These are phyloP conservation scores for Rotaria sp. DNA, from an alignment of 2,888 invertebrate genomes.

Conservation along the genomic window DNA sequence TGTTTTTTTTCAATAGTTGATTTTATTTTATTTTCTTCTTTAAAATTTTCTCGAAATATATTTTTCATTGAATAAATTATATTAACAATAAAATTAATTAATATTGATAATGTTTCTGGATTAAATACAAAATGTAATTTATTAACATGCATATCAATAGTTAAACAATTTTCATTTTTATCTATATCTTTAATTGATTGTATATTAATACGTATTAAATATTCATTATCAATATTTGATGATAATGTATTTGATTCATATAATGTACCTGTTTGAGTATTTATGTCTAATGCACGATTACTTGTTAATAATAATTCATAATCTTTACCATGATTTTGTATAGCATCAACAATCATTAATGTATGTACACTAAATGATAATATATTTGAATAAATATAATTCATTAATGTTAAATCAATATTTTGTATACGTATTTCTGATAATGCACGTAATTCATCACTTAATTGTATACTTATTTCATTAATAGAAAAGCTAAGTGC, in stretches of 20 bases:
- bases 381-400: not conserved
- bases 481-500: not conserved
- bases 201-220: conserved; percentile 23
- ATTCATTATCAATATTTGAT: conserved; percentile 27
- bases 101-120: conserved; percentile 33
- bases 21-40: not conserved
- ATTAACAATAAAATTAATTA: conserved; percentile 29
- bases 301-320: conserved; percentile 87
- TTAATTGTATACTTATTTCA: conserved; percentile 26
- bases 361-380: conserved; percentile 25
- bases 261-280: conserved; percentile 32
- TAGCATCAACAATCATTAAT: conserved; percentile 79
- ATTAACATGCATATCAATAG: conserved; percentile 29
- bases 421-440: conserved; percentile 13
- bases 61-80: conserved; percentile 25
- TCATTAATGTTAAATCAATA: conserved; percentile 23
- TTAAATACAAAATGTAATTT: conserved; percentile 34
- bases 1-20: not conserved
- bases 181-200: not conserved
- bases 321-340: conserved; percentile 88
- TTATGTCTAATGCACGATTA: conserved; percentile 58
- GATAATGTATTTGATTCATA: not conserved
- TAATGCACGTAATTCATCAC: not conserved
- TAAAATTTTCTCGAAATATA: not conserved
- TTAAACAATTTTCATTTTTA: conserved; percentile 1